Conservation (phyloP, 2,797 vertebrate species). For the Lagodon rhomboides region DNA sequence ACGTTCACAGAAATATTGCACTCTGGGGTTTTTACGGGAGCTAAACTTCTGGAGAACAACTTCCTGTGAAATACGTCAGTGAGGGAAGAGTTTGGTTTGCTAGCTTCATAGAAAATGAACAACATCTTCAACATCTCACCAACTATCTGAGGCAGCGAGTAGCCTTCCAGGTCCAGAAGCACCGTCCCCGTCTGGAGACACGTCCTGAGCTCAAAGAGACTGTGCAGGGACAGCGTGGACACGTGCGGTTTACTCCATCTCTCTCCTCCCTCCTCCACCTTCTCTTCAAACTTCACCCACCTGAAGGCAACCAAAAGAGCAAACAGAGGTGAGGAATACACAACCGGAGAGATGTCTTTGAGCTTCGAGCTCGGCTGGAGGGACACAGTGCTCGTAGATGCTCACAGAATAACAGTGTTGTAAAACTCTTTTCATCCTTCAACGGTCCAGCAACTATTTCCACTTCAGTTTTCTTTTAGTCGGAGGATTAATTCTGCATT, state of each 20-base stretch:
- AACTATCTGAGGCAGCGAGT: conserved; percentile 95
- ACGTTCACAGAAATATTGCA: background rate
- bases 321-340: conserved; percentile 26
- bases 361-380: background rate
- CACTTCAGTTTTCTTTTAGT: background rate
- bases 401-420: background rate
- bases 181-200: conserved; percentile 95
- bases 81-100: background rate
- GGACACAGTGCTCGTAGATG: background rate
- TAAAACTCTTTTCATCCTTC: no score
- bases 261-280: conserved; percentile 97
- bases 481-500: background rate
- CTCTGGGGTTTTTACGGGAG: background rate
- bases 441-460: background rate
- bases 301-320: conserved; percentile 73
- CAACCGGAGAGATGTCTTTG: background rate
- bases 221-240: conserved; percentile 95
- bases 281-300: conserved; percentile 99
- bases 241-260: conserved; percentile 99
- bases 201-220: conserved; percentile 95
- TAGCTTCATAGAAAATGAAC: no score
- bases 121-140: conserved; percentile 81
- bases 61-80: background rate
- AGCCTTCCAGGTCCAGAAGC: conserved; percentile 93
- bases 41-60: background rate